Evolutionary conservation across 2,797 vertebrate species (phyloP), one percentile per base, ranked within the genome.

Genomic region (Alfaro cultratus): DNA sequence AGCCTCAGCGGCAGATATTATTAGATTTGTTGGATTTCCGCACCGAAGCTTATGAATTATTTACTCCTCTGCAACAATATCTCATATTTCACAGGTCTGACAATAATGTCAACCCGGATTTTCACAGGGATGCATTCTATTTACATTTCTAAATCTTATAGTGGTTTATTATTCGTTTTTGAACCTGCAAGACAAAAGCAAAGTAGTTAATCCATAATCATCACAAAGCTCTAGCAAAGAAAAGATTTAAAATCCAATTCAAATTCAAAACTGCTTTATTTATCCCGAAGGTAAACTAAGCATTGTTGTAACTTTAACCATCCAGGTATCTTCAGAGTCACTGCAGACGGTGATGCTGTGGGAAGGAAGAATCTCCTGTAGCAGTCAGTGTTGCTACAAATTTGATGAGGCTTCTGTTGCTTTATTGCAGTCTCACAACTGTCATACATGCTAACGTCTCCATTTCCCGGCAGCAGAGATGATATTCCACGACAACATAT

Each of bases 41-140:
- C n/a, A 10, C 73, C 72, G 39, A 71, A 74, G 75, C 68, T 29
- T 72, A 80, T 91, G 16, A 85, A 90, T 91, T 74, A 90, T 90
- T 89, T 47, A 90, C 55, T 29, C 5, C 34, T 78, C 71, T 74
- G 64, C 49, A 6, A 26, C 77, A 15, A 26, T n/a, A n/a, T 74
- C 2, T 73, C 51, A 53, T 53, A 76, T 74, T 73, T 64, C 57
- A 46, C 43, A 15, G 23, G 53, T 26, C 77, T 41, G 36, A 55
- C 23, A 67, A 43, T 10, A 55, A 21, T 39, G 2, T 36, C 36
- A 73, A 81, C 51, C 64, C 21, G 13, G 41, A 70, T n/a, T 43
- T 71, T 71, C 68, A 71, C 67, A 13, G 41, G 26, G 12, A 70
- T 70, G 36, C 45, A 3, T 70, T n/a, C n/a, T 76, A 53, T 81